A percentile compares a stretch with the other conserved stretches of the same genome.
Evolutionary conservation across 30 jellyfish, hydroid and myxozoan genomes (phyloP).

Genomic region (Aurelia aurita): DNA sequence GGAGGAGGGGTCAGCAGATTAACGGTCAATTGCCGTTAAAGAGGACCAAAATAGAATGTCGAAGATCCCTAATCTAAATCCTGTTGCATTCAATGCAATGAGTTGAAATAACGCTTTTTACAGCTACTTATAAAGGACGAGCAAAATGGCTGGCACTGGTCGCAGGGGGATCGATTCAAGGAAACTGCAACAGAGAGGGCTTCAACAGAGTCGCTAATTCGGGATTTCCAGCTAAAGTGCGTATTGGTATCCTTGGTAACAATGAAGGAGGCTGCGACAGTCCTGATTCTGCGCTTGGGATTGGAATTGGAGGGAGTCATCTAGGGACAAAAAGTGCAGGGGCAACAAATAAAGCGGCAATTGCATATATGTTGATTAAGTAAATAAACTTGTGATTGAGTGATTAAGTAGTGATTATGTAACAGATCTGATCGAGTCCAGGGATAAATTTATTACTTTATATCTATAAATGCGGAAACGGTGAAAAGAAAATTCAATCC

Average conservation of each 20-base stretch:
- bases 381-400: background rate
- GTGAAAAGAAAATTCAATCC: no score
- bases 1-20: no score
- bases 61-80: no score
- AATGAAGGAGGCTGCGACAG: background rate
- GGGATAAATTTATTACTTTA: no score
- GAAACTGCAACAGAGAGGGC: constrained; percentile 45
- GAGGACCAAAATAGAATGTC: no score
- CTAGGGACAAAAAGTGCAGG: background rate
- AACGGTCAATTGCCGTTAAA: no score
- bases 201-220: constrained; percentile 12
- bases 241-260: constrained; percentile 27
- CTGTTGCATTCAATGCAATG: no score
- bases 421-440: no score
- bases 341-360: background rate
- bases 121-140: constrained; percentile 11
- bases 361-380: background rate
- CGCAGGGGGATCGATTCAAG: constrained; percentile 23
- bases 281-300: constrained; percentile 28
- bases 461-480: no score
- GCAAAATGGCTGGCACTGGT: constrained; percentile 26
- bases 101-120: background rate
- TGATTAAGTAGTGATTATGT: no score
- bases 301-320: constrained; percentile 33
- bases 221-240: background rate